phyloP scores from a whole-genome alignment of 92 coral and sea anemone species.

The Siderastrea radians region DNA sequence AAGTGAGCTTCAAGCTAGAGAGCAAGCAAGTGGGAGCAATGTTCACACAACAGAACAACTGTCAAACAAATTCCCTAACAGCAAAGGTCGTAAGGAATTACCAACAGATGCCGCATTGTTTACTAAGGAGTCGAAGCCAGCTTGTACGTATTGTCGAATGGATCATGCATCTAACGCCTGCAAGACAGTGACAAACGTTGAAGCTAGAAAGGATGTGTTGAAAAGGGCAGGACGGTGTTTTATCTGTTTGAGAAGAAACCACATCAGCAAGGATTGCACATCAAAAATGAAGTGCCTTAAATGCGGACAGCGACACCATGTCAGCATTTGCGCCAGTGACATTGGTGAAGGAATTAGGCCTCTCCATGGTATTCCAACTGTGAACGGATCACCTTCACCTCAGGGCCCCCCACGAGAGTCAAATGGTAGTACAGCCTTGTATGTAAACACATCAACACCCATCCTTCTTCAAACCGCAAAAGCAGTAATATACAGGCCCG shows the following conservation, averaged over 20 bases:
- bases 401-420: too few species aligned
- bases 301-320: slow-evolving; percentile 47
- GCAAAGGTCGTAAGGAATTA: slow-evolving; percentile 22
- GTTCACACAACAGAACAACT: slow-evolving; percentile 4
- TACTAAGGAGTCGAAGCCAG: neutral
- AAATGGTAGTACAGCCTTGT: neutral
- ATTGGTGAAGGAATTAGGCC: neutral
- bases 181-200: slow-evolving; percentile 41
- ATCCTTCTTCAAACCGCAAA: neutral
- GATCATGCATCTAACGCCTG: slow-evolving; percentile 55
- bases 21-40: neutral
- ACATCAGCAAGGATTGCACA: slow-evolving; percentile 40
- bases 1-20: too few species aligned
- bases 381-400: neutral
- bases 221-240: slow-evolving; percentile 52
- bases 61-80: slow-evolving; percentile 2
- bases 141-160: neutral
- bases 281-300: slow-evolving; percentile 41
- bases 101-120: slow-evolving; percentile 35
- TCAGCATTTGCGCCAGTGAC: slow-evolving; percentile 42
- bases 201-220: slow-evolving; percentile 21
- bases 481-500: slow-evolving; percentile 27
- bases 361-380: neutral
- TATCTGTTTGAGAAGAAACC: slow-evolving; percentile 52
- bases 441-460: neutral